Percentiles rank a stretch among this genome's conserved stretches.
phyloP scores from a whole-genome alignment of 1,140 invertebrate genomes.

The Monomorium pharaonis region DNA sequence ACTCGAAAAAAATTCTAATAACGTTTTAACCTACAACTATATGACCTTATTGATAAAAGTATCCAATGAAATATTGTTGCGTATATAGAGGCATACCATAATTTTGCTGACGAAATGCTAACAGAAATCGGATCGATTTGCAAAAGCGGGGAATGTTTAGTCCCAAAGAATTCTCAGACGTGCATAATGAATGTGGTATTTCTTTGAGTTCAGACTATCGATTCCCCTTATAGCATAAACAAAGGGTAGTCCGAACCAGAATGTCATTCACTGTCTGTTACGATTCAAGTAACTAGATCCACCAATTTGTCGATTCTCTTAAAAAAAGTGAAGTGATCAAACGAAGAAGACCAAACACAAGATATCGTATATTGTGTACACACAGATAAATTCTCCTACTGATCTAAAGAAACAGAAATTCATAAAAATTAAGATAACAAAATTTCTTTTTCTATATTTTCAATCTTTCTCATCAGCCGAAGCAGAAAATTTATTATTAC shows the following conservation, averaged over 20 bases:
- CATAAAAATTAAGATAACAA: background rate
- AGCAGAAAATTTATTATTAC: background rate
- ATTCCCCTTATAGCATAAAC: background rate
- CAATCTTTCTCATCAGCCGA: background rate
- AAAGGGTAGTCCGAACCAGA: slow-evolving; percentile 16
- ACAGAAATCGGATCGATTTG: slow-evolving; percentile 4
- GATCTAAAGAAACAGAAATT: background rate
- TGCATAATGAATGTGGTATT: background rate
- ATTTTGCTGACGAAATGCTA: slow-evolving; percentile 36
- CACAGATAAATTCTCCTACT: background rate
- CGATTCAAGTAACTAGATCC: slow-evolving; percentile 19
- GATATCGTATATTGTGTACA: background rate
- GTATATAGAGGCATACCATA: slow-evolving; percentile 47
- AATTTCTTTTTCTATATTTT: background rate
- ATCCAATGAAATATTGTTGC: slow-evolving; percentile 62
- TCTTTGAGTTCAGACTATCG: background rate
- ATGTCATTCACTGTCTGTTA: slow-evolving; percentile 68
- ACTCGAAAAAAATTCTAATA: background rate
- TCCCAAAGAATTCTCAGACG: slow-evolving; percentile 30
- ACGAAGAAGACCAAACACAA: background rate
- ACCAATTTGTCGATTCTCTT: background rate
- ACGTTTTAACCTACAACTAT: background rate
- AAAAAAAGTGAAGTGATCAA: slow-evolving; percentile 14
- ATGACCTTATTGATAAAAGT: slow-evolving; percentile 61
- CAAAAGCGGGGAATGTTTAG: background rate